Base-by-base conservation (phyloP, 2,113 vertebrate genomes). In the Maccullochella peelii region DNA sequence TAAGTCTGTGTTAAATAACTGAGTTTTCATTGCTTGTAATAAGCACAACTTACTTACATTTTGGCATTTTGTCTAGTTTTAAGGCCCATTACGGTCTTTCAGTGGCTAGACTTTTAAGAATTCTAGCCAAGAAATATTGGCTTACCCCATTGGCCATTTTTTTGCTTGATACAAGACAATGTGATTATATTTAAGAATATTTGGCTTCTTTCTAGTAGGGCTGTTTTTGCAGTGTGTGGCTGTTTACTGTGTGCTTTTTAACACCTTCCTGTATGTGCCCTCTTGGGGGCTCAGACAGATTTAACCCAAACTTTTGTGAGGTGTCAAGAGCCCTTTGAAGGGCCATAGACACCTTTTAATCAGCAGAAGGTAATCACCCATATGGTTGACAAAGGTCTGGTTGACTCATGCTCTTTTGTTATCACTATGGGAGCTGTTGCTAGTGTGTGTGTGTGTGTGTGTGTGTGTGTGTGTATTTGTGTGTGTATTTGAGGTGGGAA, bases 251-350 rank as follows among this genome's bases (percentile, higher is more conserved):
- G 87, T 92, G 85, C 67, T 63, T 74, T 90, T 93, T 91, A 73
- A 88, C 92, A 91, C 92, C 92, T 92, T 86, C 67, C 86, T 84
- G 79, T 87, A 38, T 92, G 82, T 76, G 58, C 44, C 78, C 79
- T 81, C 62, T 77, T 74, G 63, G 85, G 71, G 83, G 81, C 86
- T 86, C 89, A 90, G 91, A 92, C 88, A 86, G 77, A 90, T 85
- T 91, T 77, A 84, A 82, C 73, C 61, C 83, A 91, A 89, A 92
- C 86, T 89, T 91, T 86, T 90, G 88, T 79, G 83, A 91, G 88
- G 92, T 82, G 86, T 93, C 70, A 79, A 83, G 81, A 86, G 79
- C 71, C 74, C 76, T 93, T 93, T 94, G 92, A 94, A 91, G 91
- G 21, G 36, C 73, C 71, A 80, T 54, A 89, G 88, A 85, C 73